A percentile compares a stretch with the other conserved stretches of the same genome.
Conservation (phyloP, 2,113 vertebrate genomes). For the Rhagologus leucostigma region DNA sequence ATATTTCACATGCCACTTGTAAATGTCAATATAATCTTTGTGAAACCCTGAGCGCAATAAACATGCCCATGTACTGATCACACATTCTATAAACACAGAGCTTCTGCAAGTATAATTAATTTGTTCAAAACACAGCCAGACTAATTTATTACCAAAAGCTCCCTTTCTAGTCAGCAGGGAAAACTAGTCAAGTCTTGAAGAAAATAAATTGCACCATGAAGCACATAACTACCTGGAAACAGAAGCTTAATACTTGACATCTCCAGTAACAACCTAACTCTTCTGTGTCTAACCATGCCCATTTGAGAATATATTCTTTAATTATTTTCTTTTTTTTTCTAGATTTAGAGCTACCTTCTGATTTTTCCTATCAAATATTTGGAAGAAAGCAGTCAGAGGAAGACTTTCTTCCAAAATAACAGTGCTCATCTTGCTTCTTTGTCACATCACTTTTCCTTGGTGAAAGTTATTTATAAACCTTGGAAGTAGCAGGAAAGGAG, state of each 20-base stretch:
- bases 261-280: neutral
- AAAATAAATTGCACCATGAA: neutral
- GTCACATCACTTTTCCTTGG: neutral
- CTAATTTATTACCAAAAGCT: neutral
- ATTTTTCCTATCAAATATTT: neutral
- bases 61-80: neutral
- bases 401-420: neutral
- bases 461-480: neutral
- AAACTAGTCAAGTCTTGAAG: neutral
- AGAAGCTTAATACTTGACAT: neutral
- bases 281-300: neutral
- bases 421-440: neutral
- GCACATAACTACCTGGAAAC: neutral
- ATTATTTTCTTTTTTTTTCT: too few relatives aligned
- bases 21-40: neutral
- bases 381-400: neutral
- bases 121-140: neutral
- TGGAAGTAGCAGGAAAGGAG: neutral
- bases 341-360: neutral
- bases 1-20: neutral
- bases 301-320: neutral
- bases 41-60: neutral
- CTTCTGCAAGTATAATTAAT: neutral
- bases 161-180: neutral
- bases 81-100: neutral